phyloP scores from a whole-genome alignment of 2,113 vertebrate genomes.

The Pterophyllum scalare region DNA sequence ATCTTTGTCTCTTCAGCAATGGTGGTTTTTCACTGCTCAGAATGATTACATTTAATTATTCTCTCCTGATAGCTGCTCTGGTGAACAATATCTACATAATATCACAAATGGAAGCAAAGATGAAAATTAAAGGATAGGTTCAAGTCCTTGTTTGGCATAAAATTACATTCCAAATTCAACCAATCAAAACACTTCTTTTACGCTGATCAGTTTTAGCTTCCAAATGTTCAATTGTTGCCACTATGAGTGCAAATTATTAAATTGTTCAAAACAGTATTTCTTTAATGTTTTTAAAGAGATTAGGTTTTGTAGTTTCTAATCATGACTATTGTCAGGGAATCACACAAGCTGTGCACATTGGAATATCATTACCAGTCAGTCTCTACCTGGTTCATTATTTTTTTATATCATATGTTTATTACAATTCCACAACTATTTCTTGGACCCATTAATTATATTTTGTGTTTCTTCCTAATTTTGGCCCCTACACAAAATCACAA shows the following conservation, averaged over 20 bases:
- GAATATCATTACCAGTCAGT: neutral
- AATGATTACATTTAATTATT: neutral
- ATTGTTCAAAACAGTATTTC: neutral
- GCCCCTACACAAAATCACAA: neutral
- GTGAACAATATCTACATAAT: neutral
- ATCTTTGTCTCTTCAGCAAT: neutral
- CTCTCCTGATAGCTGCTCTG: neutral
- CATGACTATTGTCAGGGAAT: neutral
- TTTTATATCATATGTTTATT: neutral
- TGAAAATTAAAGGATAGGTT: neutral
- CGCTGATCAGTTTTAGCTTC: neutral
- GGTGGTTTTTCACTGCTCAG: conserved; percentile 16
- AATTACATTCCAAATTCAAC: neutral
- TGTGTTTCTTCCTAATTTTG: neutral
- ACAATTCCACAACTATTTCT: neutral
- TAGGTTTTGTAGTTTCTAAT: neutral
- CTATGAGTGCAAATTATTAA: neutral
- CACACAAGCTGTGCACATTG: neutral
- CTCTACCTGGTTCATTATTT: neutral
- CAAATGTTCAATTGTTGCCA: neutral
- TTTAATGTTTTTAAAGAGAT: neutral
- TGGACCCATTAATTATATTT: neutral
- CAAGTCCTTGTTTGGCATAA: neutral
- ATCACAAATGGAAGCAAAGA: neutral
- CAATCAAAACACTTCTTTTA: neutral